These are phyloP conservation scores for Trachops cirrhosus DNA, from an alignment of 2,797 vertebrate genomes.

Conservation along the genomic window DNA sequence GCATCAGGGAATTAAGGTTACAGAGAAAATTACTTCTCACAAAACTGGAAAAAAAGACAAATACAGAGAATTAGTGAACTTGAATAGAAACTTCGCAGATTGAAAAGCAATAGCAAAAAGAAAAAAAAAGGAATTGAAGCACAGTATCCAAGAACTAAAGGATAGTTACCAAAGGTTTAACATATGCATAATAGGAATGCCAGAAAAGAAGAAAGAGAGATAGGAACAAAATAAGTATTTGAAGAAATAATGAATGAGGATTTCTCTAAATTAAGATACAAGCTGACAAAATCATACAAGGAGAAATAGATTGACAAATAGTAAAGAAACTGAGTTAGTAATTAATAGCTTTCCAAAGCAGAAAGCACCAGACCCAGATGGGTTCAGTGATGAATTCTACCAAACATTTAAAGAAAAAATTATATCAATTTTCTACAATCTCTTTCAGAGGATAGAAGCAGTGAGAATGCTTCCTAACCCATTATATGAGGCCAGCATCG, in stretches of 20 bases:
- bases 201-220: background rate
- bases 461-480: background rate
- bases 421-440: background rate
- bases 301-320: background rate
- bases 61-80: background rate
- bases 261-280: background rate
- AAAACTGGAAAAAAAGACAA: background rate
- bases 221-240: background rate
- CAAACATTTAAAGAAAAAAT: background rate
- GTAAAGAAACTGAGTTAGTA: background rate
- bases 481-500: background rate
- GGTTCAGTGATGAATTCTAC: background rate
- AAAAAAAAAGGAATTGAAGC: background rate
- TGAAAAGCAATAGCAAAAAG: background rate
- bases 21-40: background rate
- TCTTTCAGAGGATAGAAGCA: background rate
- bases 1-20: background rate
- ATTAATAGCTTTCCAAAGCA: background rate
- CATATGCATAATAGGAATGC: background rate
- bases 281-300: background rate
- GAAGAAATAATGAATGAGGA: background rate
- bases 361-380: background rate
- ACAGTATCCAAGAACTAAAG: background rate
- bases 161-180: background rate
- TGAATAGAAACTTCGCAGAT: background rate